Evolutionary conservation across 2,113 vertebrate species (phyloP).

Genomic region (Xenopus laevis): DNA sequence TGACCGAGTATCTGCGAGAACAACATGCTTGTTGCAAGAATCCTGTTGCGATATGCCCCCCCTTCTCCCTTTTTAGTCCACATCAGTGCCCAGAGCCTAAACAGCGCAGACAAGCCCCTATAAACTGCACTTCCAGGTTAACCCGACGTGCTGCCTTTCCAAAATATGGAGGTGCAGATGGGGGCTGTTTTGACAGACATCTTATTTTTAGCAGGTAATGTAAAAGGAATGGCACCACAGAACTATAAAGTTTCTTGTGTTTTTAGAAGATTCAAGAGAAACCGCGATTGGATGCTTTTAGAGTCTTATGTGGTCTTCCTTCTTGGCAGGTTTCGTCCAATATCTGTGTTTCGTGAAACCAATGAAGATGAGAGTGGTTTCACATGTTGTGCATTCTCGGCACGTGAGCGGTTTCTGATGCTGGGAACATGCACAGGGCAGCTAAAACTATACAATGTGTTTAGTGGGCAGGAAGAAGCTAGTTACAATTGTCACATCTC

Average conservation of each 20-base stretch:
- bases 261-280: background rate
- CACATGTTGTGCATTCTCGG: conserved; percentile 96
- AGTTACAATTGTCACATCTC: conserved; percentile 96
- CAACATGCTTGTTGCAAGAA: conserved; percentile 98
- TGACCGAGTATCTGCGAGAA: conserved; percentile 96
- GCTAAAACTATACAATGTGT: conserved; percentile 96
- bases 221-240: background rate
- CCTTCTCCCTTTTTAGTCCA: conserved; percentile 96
- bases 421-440: conserved; percentile 94
- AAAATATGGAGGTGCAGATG: conserved; percentile 95
- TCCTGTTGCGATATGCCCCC: conserved; percentile 97
- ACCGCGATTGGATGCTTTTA: too few relatives aligned
- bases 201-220: conserved; percentile 96
- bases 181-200: conserved; percentile 96
- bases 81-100: conserved; percentile 98
- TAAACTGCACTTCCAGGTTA: conserved; percentile 93
- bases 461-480: conserved; percentile 95
- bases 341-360: conserved; percentile 95
- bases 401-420: conserved; percentile 95
- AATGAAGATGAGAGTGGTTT: conserved; percentile 97
- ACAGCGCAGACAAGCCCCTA: conserved; percentile 93
- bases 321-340: conserved; percentile 85
- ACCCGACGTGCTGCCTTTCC: conserved; percentile 89
- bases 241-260: background rate
- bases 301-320: background rate